Conservation (phyloP, 2,888 invertebrate genomes). For the Cerceris ruficornis region DNA sequence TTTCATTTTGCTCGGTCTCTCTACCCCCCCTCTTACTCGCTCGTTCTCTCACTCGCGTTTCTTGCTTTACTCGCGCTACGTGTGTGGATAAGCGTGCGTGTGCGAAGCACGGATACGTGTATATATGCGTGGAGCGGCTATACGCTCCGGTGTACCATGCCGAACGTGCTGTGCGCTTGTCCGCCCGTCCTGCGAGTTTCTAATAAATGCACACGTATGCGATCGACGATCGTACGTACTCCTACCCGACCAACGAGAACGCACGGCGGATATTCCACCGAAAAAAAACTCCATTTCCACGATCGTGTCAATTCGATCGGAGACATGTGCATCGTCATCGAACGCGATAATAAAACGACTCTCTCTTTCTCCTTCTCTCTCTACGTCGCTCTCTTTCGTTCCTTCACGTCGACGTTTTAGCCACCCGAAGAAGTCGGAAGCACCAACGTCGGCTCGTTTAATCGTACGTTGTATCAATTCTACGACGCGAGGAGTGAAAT, state of each 20-base stretch:
- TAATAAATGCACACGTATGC: constrained; percentile 50
- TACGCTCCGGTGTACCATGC: neutral
- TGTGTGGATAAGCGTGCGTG: neutral
- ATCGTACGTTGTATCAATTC: no score
- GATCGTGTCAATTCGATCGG: no score
- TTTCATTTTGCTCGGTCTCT: no score
- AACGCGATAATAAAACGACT: no score
- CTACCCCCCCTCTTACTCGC: neutral
- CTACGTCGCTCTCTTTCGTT: neutral
- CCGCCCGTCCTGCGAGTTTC: constrained; percentile 40
- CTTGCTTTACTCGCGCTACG: neutral
- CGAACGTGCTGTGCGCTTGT: constrained; percentile 30
- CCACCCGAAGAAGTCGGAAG: no score
- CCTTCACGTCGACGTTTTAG: neutral
- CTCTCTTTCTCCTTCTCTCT: no score
- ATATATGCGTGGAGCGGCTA: neutral
- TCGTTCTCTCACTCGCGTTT: neutral
- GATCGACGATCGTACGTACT: constrained; percentile 42
- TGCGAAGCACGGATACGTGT: neutral
- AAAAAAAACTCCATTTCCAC: no score
- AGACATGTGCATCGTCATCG: neutral
- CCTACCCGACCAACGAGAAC: constrained; percentile 7
- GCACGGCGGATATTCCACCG: neutral
- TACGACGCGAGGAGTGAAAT: no score
- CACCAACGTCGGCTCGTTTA: no score